Percentiles rank a stretch among this genome's conserved stretches.
Conservation (phyloP, 2,113 vertebrate genomes). For the Stercorarius parasiticus region DNA sequence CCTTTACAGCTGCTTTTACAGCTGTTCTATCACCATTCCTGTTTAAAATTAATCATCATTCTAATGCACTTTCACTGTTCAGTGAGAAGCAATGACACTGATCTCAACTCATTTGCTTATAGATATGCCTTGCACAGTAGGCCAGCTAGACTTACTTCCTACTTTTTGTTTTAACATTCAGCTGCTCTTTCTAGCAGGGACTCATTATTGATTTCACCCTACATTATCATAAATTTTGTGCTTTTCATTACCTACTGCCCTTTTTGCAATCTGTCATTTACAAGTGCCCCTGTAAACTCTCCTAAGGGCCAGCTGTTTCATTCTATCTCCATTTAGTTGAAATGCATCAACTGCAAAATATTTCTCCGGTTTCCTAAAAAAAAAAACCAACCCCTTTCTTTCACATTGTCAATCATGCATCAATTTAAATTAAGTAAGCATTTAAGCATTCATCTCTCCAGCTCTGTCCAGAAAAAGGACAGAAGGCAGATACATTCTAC, state of each 20-base stretch:
- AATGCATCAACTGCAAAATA: background rate
- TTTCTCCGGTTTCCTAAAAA: background rate
- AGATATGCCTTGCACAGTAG: background rate
- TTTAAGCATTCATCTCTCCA: background rate
- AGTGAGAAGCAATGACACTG: background rate
- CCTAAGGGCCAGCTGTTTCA: background rate
- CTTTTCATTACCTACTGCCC: background rate
- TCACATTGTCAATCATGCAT: background rate
- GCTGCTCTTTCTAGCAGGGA: background rate
- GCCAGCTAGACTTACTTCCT: background rate
- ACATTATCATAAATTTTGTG: background rate
- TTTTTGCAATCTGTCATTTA: background rate
- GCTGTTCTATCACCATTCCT: background rate
- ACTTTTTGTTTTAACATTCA: background rate
- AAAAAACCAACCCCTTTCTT: background rate
- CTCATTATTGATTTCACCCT: background rate
- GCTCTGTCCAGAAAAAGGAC: background rate
- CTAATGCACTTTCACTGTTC: background rate
- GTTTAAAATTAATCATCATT: background rate
- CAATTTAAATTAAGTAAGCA: background rate
- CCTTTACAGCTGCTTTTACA: background rate
- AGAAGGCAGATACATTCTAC: background rate
- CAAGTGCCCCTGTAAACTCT: background rate
- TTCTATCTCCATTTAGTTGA: background rate
- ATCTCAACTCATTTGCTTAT: background rate